Conservation (phyloP, 2,888 invertebrate species). For the Neoitamus cyanurus region DNA sequence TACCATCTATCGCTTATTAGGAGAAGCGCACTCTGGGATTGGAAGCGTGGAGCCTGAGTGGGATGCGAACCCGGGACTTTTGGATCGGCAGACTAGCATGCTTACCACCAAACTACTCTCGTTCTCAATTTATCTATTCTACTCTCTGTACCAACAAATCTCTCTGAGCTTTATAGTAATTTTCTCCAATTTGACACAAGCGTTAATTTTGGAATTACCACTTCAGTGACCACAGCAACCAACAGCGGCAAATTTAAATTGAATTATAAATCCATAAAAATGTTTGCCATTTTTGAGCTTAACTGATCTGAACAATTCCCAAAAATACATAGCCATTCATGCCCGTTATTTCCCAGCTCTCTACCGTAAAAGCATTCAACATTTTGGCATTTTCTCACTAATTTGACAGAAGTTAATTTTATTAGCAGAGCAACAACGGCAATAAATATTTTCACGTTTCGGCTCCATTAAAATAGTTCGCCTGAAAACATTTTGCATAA, state of each 20-base stretch:
- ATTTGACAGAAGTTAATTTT: slow-evolving; percentile 10
- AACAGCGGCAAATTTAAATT: neutral
- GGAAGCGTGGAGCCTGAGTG: too few species aligned
- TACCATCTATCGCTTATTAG: too few species aligned
- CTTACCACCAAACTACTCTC: too few species aligned
- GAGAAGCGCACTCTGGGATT: too few species aligned
- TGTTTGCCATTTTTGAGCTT: neutral
- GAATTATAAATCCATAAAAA: neutral
- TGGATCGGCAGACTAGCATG: too few species aligned
- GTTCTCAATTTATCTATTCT: too few species aligned
- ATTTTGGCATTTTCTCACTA: slow-evolving; percentile 1
- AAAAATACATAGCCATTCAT: neutral
- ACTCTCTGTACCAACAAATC: too few species aligned
- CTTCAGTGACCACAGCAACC: neutral
- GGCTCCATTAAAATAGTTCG: neutral
- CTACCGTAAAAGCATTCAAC: neutral
- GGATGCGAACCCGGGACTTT: too few species aligned
- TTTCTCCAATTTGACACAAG: neutral
- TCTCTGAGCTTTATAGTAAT: neutral
- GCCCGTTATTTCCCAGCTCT: too few species aligned
- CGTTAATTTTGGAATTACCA: neutral
- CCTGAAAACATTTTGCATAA: slow-evolving; percentile 12
- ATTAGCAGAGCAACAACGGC: neutral
- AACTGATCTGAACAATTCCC: neutral
- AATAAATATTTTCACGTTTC: neutral